phyloP scores from a whole-genome alignment of 2,797 vertebrate genomes.

The Garrulus glandarius region DNA sequence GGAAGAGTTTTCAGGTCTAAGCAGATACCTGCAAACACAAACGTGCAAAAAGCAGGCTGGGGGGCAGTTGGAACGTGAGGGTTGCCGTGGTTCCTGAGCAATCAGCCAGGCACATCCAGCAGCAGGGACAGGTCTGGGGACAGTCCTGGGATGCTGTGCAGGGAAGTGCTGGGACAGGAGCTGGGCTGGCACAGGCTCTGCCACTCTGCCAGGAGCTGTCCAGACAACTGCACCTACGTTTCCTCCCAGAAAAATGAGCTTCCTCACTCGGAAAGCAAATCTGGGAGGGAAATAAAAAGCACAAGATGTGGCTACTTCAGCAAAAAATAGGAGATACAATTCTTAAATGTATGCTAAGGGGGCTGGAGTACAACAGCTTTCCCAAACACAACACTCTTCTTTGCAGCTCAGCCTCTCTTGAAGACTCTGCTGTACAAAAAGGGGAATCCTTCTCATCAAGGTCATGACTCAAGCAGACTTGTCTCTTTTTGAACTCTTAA shows the following conservation, averaged over 20 bases:
- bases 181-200: not conserved
- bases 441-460: not conserved
- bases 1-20: not conserved
- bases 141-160: not conserved
- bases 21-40: not conserved
- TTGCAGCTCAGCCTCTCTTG: not conserved
- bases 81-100: not conserved
- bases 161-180: not conserved
- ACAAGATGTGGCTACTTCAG: not conserved
- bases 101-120: not conserved
- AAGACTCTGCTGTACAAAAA: not conserved
- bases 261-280: not conserved
- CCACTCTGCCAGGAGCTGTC: not conserved
- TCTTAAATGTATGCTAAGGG: not conserved
- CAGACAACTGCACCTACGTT: not conserved
- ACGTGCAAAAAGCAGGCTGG: not conserved
- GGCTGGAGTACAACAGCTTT: not conserved
- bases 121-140: not conserved
- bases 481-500: not conserved
- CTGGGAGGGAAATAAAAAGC: not conserved
- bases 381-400: not conserved
- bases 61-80: not conserved
- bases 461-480: not conserved
- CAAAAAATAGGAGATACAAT: not conserved
- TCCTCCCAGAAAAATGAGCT: not conserved